Evolutionary conservation across 53 echinoderm and acorn worm genomes (phyloP), one percentile per base, ranked within the genome.

Genomic region (Echinometra lucunter): DNA sequence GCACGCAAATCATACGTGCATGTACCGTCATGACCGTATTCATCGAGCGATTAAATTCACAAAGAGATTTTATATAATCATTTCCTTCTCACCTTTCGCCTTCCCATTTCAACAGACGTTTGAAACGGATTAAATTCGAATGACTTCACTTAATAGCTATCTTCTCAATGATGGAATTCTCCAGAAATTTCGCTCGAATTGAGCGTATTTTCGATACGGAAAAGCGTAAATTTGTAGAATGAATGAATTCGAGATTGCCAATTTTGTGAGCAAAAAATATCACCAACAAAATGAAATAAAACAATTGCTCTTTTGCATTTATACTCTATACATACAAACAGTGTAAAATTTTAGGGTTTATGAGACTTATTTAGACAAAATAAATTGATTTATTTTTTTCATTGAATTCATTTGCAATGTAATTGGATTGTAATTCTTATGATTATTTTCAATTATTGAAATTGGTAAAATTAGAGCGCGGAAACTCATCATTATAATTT

Each of bases 21-120:
- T n/a, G n/a, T n/a, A n/a, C n/a, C n/a, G n/a, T n/a, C n/a, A n/a
- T 32, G 32, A 12, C 45, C 49, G 75, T 58, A 92, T 53, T 4
- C 13, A 4, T 13, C 53, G 53, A 53, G 4, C 53, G 53, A 53
- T 53, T 53, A 53, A 53, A 11, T 53, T 13, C 53, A 53, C 53
- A 2, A 13, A 11, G 53, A 53, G 53, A 53, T 13, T 53, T 53
- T 11, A 58, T 60, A 94, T 25, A 57, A 56, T 23, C 21, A 23
- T 82, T 28, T 72, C 2, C 17, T 40, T 94, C 89, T 94, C 45
- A 94, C 94, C 94, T 94, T 94, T 69, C 70, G 88, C 74, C 94
- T 67, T 89, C 94, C 89, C 94, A 94, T 94, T 49, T 27, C 19
- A 17, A 42, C 42, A 5, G 42, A 18, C 42, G 40, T 6, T 6